phyloP scores from a whole-genome alignment of 2,113 vertebrate genomes.

The Calonectris borealis region DNA sequence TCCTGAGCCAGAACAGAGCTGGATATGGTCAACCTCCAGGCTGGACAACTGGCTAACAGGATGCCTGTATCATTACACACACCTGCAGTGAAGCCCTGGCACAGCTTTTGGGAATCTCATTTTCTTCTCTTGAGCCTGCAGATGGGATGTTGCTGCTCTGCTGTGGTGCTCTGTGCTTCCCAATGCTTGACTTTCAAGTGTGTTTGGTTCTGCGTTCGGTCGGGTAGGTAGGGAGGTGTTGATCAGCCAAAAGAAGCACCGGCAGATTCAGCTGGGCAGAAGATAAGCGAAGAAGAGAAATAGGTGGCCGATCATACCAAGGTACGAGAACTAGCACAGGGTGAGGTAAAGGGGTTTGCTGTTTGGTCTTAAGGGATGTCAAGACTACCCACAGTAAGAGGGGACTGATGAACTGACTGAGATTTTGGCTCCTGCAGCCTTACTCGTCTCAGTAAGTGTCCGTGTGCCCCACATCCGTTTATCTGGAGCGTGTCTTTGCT shows the following conservation, averaged over 20 bases:
- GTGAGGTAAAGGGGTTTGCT: background rate
- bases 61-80: background rate
- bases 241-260: background rate
- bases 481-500: background rate
- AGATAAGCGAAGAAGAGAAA: background rate
- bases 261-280: background rate
- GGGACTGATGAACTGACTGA: background rate
- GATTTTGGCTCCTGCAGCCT: background rate
- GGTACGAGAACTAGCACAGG: background rate
- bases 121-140: background rate
- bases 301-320: background rate
- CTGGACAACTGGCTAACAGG: background rate
- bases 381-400: background rate
- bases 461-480: too few species aligned
- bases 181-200: background rate
- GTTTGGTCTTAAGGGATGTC: background rate
- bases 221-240: background rate
- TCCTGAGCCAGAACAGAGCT: background rate
- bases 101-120: background rate
- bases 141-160: background rate
- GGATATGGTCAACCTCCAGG: background rate
- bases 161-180: background rate
- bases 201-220: background rate
- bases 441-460: background rate
- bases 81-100: background rate